A percentile compares a stretch with the other conserved stretches of the same genome.
Evolutionary conservation across 2,797 vertebrate genomes (phyloP).

Genomic region (Chelmon rostratus): DNA sequence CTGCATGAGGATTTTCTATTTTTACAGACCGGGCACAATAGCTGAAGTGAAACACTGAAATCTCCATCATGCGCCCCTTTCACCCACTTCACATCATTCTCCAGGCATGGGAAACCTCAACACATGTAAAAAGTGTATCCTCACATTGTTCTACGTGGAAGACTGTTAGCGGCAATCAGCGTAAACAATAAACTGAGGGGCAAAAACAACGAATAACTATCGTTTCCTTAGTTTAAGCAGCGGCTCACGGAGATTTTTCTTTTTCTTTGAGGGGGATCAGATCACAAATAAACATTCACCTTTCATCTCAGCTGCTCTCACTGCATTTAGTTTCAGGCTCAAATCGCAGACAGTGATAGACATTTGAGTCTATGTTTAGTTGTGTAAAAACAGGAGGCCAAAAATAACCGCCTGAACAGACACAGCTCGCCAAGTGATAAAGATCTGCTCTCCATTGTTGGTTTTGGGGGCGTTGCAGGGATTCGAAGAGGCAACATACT

Average conservation of each 20-base stretch:
- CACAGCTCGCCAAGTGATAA: slow-evolving; percentile 71
- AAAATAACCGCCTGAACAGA: slow-evolving; percentile 75
- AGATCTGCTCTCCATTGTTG: slow-evolving; percentile 81
- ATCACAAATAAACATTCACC: slow-evolving; percentile 20
- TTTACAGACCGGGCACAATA: slow-evolving; percentile 35
- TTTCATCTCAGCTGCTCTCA: slow-evolving; percentile 34
- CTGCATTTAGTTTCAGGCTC: slow-evolving; percentile 41
- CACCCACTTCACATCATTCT: slow-evolving; percentile 61
- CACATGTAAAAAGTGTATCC: slow-evolving; percentile 74
- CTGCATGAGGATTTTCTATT: slow-evolving; percentile 38
- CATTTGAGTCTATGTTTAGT: slow-evolving; percentile 71
- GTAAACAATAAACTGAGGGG: slow-evolving; percentile 73
- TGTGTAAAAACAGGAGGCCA: slow-evolving; percentile 67
- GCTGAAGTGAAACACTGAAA: slow-evolving; percentile 27
- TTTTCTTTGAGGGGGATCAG: neutral
- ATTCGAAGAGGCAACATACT: slow-evolving; percentile 66
- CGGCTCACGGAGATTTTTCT: neutral
- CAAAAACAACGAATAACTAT: slow-evolving; percentile 58
- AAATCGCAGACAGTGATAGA: slow-evolving; percentile 52
- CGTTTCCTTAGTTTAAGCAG: slow-evolving; percentile 42
- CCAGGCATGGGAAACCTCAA: slow-evolving; percentile 62
- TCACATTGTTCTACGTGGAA: slow-evolving; percentile 78
- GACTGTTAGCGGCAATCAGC: slow-evolving; percentile 53
- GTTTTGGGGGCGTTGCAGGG: slow-evolving; percentile 62
- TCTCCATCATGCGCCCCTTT: slow-evolving; percentile 41